phyloP scores from a whole-genome alignment of 2,888 invertebrate genomes.

The Lutraria lutraria region DNA sequence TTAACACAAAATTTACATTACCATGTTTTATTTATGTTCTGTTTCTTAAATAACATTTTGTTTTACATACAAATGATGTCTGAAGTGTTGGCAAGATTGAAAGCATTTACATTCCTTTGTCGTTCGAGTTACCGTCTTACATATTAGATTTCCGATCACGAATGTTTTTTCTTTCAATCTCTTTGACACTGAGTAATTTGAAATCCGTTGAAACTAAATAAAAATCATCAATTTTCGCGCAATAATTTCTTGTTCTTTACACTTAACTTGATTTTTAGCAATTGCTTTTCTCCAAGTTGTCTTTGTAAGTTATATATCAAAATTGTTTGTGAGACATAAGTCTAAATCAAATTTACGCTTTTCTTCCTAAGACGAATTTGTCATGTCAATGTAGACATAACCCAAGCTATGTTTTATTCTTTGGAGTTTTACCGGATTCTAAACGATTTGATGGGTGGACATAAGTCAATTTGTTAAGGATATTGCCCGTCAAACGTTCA shows the following conservation, averaged over 20 bases:
- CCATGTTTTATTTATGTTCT: not conserved
- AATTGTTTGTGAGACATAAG: not conserved
- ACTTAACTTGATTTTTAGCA: constrained; percentile 1
- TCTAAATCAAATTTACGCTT: not conserved
- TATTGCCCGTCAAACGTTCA: too few species aligned
- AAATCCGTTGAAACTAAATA: not conserved
- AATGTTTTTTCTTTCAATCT: constrained; percentile 7
- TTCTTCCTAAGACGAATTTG: not conserved
- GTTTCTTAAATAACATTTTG: not conserved
- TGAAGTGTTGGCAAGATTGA: not conserved
- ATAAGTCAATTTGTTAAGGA: too few species aligned
- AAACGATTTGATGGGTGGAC: too few species aligned
- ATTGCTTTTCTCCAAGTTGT: not conserved
- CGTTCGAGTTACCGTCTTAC: not conserved
- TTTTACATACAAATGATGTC: not conserved
- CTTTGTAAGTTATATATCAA: not conserved
- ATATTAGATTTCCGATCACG: not conserved
- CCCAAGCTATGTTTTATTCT: not conserved
- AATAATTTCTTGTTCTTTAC: not conserved
- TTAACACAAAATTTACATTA: too few species aligned
- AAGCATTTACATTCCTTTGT: not conserved
- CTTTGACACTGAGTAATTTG: constrained; percentile 6
- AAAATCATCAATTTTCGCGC: not conserved
- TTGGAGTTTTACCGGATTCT: too few species aligned
- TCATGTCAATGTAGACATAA: not conserved